Evolutionary conservation across 2,113 vertebrate genomes (phyloP).

Genomic region (Channa argus): DNA sequence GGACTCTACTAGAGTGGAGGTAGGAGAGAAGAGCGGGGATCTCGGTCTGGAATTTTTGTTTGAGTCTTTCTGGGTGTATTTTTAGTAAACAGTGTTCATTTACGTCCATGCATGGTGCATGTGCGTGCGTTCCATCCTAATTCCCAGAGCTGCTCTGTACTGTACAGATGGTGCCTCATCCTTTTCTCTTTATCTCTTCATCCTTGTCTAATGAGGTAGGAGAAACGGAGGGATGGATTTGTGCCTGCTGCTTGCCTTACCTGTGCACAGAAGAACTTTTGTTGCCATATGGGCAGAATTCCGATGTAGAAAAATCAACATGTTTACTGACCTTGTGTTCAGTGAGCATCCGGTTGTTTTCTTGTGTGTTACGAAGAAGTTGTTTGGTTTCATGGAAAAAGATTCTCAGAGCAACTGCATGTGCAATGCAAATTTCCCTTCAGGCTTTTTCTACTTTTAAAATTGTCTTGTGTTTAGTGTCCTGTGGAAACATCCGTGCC

Average conservation of each 20-base stretch:
- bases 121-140: slow-evolving; percentile 40
- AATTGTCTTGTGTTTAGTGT: background rate
- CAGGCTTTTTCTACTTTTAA: too few relatives aligned
- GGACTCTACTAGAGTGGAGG: slow-evolving; percentile 81
- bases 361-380: background rate
- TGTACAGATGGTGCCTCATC: slow-evolving; percentile 78
- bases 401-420: background rate
- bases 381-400: background rate
- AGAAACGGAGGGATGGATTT: slow-evolving; percentile 36
- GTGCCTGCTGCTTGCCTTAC: slow-evolving; percentile 30
- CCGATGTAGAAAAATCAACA: background rate
- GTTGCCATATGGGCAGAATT: slow-evolving; percentile 44
- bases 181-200: slow-evolving; percentile 73
- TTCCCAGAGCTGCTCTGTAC: slow-evolving; percentile 59
- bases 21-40: slow-evolving; percentile 56
- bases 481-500: slow-evolving; percentile 1
- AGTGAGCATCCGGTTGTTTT: background rate
- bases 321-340: too few relatives aligned
- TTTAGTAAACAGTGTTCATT: background rate
- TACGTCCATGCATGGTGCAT: slow-evolving; percentile 1
- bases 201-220: slow-evolving; percentile 64
- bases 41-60: slow-evolving; percentile 6
- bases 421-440: background rate
- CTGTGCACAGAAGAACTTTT: slow-evolving; percentile 22
- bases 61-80: slow-evolving; percentile 3